phyloP scores from a whole-genome alignment of 1,140 invertebrate genomes.

The Heterodera carotae region DNA sequence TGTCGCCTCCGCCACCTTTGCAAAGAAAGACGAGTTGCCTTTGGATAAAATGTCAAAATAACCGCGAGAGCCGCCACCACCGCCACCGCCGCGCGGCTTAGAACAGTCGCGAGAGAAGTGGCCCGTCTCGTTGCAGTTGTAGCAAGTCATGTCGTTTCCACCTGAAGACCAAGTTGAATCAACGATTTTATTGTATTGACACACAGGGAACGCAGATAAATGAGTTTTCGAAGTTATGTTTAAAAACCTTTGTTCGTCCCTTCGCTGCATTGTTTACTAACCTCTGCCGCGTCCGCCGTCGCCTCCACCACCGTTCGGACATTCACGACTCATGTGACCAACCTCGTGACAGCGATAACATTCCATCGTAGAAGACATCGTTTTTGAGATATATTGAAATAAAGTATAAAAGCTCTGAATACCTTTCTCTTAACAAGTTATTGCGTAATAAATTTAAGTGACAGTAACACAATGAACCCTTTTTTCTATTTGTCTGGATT shows the following conservation, averaged over 20 bases:
- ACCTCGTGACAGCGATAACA: constrained; percentile 25
- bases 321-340: constrained; percentile 14
- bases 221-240: too few species aligned
- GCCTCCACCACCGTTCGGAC: constrained; percentile 16
- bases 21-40: not conserved
- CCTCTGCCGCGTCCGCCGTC: constrained; percentile 14
- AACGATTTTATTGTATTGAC: too few species aligned
- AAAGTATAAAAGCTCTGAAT: too few species aligned
- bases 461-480: too few species aligned
- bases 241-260: too few species aligned
- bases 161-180: not conserved
- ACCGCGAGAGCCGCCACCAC: constrained; percentile 8
- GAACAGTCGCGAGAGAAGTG: constrained; percentile 22
- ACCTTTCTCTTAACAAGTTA: too few species aligned
- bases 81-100: not conserved
- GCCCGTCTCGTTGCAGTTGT: constrained; percentile 11
- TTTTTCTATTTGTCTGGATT: too few species aligned
- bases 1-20: constrained; percentile 19
- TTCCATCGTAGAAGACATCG: constrained; percentile 14
- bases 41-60: not conserved
- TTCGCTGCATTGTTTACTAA: not conserved
- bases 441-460: too few species aligned
- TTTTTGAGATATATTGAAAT: too few species aligned
- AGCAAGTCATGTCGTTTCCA: not conserved
- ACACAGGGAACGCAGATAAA: too few species aligned